These are phyloP conservation scores for Arrhamphus sclerolepis DNA, from an alignment of 2,797 vertebrate genomes.

Conservation along the genomic window DNA sequence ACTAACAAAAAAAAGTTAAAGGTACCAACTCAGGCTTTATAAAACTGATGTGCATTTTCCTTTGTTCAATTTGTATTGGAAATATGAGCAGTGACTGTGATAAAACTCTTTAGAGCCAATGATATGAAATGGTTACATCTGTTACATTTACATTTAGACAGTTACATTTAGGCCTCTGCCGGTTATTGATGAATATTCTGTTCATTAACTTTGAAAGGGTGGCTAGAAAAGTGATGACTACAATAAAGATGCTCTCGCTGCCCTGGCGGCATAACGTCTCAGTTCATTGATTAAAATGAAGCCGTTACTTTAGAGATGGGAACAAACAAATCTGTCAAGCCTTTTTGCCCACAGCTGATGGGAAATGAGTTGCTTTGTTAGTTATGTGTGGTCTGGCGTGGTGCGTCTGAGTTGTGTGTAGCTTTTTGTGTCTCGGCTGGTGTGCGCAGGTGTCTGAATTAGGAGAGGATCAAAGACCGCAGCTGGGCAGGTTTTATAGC, in stretches of 20 bases:
- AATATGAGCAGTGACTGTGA: neutral
- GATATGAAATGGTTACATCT: conserved; percentile 49
- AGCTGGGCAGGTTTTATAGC: conserved; percentile 64
- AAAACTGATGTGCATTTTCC: neutral
- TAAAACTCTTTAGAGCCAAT: conserved; percentile 29
- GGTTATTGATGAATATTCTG: conserved; percentile 35
- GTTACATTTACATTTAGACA: conserved; percentile 4
- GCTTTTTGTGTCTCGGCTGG: conserved; percentile 21
- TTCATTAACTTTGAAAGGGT: conserved; percentile 60
- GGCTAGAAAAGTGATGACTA: conserved; percentile 27
- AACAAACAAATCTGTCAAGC: conserved; percentile 43
- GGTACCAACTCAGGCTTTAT: neutral
- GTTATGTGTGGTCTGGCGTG: conserved; percentile 32
- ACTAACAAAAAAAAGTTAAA: conserved; percentile 1
- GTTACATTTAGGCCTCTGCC: conserved; percentile 4
- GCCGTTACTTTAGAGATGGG: conserved; percentile 21
- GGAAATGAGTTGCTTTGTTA: conserved; percentile 24
- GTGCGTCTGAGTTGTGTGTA: conserved; percentile 24
- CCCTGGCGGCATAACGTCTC: conserved; percentile 15
- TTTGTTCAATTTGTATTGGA: neutral
- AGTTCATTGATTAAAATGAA: conserved; percentile 52
- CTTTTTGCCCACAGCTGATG: conserved; percentile 37
- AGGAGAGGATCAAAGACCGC: conserved; percentile 62
- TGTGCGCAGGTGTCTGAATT: conserved; percentile 64
- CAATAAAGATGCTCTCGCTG: conserved; percentile 25